Evolutionary conservation across 2,113 vertebrate species (phyloP).

Genomic region (Sander vitreus): DNA sequence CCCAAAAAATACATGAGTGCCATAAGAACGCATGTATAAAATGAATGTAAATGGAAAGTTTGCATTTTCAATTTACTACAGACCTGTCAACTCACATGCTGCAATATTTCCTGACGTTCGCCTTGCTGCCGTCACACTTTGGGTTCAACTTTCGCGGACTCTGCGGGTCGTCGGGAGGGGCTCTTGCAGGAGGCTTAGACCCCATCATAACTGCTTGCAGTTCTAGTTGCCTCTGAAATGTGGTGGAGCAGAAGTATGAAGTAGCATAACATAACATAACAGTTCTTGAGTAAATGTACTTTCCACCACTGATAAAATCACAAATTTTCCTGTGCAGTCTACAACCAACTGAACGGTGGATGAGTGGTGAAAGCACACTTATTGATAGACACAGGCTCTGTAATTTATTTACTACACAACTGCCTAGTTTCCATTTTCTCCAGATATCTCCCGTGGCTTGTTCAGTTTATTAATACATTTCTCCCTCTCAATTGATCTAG

Average conservation of each 20-base stretch:
- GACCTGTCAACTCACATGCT: no score
- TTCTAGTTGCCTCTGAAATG: not conserved
- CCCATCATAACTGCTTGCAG: no score
- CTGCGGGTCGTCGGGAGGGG: no score
- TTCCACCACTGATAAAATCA: no score
- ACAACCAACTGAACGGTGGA: not conserved
- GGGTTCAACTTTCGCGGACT: no score
- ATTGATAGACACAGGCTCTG: not conserved
- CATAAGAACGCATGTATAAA: no score
- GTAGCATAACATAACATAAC: not conserved
- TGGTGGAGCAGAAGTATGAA: not conserved
- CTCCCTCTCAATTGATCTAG: not conserved
- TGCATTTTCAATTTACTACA: no score
- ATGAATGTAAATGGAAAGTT: no score
- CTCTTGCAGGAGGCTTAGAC: no score
- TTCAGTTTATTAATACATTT: slow-evolving; percentile 6
- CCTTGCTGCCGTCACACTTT: no score
- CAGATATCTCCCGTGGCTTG: not conserved
- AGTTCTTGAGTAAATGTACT: not conserved
- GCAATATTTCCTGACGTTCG: no score
- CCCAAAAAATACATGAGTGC: no score
- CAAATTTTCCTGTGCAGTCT: not conserved
- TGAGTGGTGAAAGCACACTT: not conserved
- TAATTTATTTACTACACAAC: not conserved
- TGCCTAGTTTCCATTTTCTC: slow-evolving; percentile 3